Evolutionary conservation across 1,140 invertebrate genomes (phyloP).

Genomic region (Mya arenaria): DNA sequence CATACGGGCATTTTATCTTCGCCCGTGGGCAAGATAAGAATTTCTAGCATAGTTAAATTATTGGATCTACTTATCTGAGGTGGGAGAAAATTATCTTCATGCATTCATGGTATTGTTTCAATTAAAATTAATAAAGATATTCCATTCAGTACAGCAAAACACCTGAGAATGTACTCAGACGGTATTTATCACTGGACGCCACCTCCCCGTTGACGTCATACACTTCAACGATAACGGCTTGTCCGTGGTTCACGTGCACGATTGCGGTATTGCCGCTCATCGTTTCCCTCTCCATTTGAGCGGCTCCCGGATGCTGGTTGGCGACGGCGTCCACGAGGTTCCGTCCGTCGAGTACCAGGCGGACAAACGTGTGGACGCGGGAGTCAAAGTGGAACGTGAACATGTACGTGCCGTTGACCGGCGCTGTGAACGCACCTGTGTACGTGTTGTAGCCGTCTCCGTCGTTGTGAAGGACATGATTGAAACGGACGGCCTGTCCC

Average conservation of each 20-base stretch:
- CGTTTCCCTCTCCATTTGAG: background rate
- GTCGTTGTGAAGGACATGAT: background rate
- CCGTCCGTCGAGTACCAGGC: background rate
- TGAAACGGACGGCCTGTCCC: background rate
- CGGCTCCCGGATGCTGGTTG: background rate
- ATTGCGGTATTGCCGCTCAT: constrained; percentile 8
- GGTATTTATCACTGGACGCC: constrained; percentile 15
- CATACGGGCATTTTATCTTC: too few relatives aligned
- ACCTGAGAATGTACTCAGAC: constrained; percentile 4
- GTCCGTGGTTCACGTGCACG: background rate
- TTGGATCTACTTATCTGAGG: too few relatives aligned
- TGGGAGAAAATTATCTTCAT: too few relatives aligned
- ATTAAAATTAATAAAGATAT: too few relatives aligned
- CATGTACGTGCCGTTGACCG: constrained; percentile 6
- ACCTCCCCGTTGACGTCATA: constrained; percentile 6
- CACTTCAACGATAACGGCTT: constrained; percentile 4
- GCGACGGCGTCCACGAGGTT: constrained; percentile 1
- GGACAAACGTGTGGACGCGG: background rate
- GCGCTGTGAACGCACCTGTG: constrained; percentile 10
- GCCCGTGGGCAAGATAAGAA: too few relatives aligned
- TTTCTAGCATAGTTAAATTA: too few relatives aligned
- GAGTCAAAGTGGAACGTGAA: background rate
- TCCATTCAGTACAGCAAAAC: constrained; percentile 1
- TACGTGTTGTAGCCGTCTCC: constrained; percentile 7
- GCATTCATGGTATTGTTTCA: too few relatives aligned